Base-by-base conservation (phyloP, 2,888 invertebrate genomes). In the Rotaria socialis region DNA sequence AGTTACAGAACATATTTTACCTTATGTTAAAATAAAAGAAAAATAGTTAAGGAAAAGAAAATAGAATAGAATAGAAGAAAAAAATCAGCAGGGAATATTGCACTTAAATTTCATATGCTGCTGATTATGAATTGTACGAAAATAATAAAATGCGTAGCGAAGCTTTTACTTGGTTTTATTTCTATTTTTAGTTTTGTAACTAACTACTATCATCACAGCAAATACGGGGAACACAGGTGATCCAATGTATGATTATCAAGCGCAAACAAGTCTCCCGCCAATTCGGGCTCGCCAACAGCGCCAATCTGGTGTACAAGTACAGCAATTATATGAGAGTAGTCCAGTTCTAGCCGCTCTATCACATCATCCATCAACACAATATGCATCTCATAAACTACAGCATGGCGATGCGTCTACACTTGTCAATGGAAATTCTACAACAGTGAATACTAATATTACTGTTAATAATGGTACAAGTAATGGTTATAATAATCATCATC, bases 241-340 rank as follows among this genome's bases (percentile, higher is more conserved):
- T 27, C 3, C 80, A 47, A 80, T 80, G 80, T 80, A 80, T 80
- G 80, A 80, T n/a, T 80, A 80, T 47, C 80, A 80, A 80, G 10
- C 67, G 1, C 80, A 80, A 47, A 80, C 80, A 4, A 80, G 80
- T n/a, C 47, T 80, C 10, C 80, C 80, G 8, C 80, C 80, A 14
- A 80, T 80, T n/a, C 80, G 80, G 47, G 80, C 80, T 47, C 80
- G 80, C 11, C 80, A 80, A 80, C 80, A 80, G 47, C 80, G 80
- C 10, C 47, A 8, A 80, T 41, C 22, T 50, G 86, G 86, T 14
- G 85, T 86, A 24, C 86, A 86, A 85, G 86, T 86, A 2, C 86
- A 86, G 67, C 86, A 86, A 41, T 41, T 86, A 35, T 86, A 86
- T 41, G 86, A 80, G 47, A 80, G 80, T 47, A 80, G 80, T 80